Evolutionary conservation across 1,140 invertebrate species (phyloP).

Genomic region (Trichonephila clavata): DNA sequence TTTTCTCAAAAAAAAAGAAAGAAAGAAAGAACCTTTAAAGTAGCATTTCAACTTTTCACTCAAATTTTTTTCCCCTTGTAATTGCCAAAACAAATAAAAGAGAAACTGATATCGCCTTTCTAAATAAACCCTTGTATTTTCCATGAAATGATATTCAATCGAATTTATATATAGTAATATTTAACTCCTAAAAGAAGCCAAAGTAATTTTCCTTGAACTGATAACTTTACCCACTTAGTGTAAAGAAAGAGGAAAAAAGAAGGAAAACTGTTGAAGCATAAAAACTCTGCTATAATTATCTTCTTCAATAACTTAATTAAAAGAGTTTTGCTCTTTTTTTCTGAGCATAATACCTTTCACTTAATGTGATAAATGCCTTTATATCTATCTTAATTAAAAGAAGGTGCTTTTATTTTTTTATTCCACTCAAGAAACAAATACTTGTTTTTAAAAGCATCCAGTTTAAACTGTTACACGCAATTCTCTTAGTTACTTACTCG

Average conservation of each 20-base stretch:
- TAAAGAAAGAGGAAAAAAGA: neutral
- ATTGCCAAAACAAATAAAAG: neutral
- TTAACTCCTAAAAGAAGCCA: neutral
- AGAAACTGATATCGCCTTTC: constrained; percentile 7
- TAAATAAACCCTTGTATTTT: neutral
- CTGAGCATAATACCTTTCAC: constrained; percentile 47
- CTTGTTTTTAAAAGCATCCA: neutral
- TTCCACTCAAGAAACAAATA: constrained; percentile 18
- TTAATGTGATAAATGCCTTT: constrained; percentile 60
- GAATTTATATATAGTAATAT: constrained; percentile 52
- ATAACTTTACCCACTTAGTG: constrained; percentile 46
- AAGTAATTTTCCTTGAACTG: constrained; percentile 43
- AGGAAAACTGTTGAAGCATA: constrained; percentile 19
- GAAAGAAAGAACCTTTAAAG: neutral
- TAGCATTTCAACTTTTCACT: neutral
- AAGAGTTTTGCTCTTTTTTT: constrained; percentile 35
- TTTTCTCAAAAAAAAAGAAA: neutral
- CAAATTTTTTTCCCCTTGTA: neutral
- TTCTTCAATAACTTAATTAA: constrained; percentile 62
- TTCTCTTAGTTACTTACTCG: neutral
- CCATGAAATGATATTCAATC: constrained; percentile 40
- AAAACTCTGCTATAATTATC: constrained; percentile 54
- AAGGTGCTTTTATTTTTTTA: constrained; percentile 41
- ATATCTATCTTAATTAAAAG: constrained; percentile 55
- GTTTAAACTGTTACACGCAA: constrained; percentile 8